A percentile compares a stretch with the other conserved stretches of the same genome.
phyloP scores from a whole-genome alignment of 2,888 invertebrate species.

The Apamea monoglypha region DNA sequence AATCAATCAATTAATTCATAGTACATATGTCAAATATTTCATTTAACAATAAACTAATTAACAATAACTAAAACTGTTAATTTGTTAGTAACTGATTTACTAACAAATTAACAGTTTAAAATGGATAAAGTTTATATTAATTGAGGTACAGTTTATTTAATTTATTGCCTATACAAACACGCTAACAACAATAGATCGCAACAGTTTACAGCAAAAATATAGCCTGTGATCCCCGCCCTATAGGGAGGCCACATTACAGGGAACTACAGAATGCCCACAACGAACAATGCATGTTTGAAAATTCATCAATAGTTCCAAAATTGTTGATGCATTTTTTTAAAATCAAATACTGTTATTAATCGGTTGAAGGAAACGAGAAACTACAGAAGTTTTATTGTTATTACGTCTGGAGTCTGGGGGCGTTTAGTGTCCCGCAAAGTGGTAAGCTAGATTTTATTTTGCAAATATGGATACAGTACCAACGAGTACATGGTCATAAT shows the following conservation, averaged over 20 bases:
- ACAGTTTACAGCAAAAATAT: constrained; percentile 43
- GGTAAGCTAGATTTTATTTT: not conserved
- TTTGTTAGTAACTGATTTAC: constrained; percentile 5
- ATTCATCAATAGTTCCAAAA: not conserved
- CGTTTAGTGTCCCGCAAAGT: not conserved
- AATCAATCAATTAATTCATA: not conserved
- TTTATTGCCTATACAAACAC: constrained; percentile 24
- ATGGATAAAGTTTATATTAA: constrained; percentile 11
- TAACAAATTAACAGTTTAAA: not conserved
- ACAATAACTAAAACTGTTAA: not conserved
- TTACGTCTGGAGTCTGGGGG: not conserved
- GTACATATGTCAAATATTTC: not conserved
- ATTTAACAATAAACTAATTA: constrained; percentile 2
- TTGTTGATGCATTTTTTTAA: not conserved
- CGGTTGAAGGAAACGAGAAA: not conserved
- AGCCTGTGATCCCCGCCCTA: constrained; percentile 47
- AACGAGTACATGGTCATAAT: no score
- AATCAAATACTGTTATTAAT: not conserved
- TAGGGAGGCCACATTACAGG: not conserved
- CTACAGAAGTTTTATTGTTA: not conserved
- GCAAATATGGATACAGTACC: no score
- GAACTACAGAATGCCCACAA: constrained; percentile 17
- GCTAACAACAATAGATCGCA: constrained; percentile 38
- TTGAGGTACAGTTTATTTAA: constrained; percentile 26
- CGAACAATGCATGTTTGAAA: not conserved